phyloP scores from a whole-genome alignment of 2,797 vertebrate genomes.

The Protonibea diacanthus region DNA sequence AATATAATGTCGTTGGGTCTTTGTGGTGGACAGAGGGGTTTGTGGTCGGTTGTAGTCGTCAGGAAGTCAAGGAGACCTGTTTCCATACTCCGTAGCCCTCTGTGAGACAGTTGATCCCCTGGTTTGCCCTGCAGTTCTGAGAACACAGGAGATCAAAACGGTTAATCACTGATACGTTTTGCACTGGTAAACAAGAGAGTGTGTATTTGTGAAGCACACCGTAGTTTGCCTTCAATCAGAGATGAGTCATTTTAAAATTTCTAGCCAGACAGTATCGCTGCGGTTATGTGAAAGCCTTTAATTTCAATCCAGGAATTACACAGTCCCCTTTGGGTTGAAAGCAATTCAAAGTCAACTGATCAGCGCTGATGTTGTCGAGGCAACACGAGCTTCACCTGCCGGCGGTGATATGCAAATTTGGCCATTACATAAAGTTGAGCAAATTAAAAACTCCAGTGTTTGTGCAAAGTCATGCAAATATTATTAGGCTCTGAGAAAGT shows the following conservation, averaged over 20 bases:
- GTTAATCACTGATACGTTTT: constrained; percentile 39
- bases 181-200: background rate
- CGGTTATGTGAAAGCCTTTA: background rate
- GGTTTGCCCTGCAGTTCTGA: constrained; percentile 94
- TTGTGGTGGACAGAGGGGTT: constrained; percentile 51
- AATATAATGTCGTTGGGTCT: constrained; percentile 65
- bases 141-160: constrained; percentile 60
- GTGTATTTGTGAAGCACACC: background rate
- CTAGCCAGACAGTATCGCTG: background rate
- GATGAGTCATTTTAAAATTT: background rate
- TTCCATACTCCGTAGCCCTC: constrained; percentile 91
- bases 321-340: background rate
- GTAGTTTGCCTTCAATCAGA: background rate
- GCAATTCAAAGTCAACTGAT: background rate
- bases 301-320: background rate
- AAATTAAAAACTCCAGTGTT: background rate
- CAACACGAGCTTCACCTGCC: background rate
- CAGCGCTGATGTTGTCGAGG: background rate
- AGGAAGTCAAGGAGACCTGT: constrained; percentile 91
- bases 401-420: background rate
- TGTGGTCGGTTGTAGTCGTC: constrained; percentile 80
- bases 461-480: constrained; percentile 16
- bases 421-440: background rate
- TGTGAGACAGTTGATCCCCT: constrained; percentile 92
- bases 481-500: background rate